phyloP scores from a whole-genome alignment of 2,888 invertebrate species.

The Sicus ferrugineus region DNA sequence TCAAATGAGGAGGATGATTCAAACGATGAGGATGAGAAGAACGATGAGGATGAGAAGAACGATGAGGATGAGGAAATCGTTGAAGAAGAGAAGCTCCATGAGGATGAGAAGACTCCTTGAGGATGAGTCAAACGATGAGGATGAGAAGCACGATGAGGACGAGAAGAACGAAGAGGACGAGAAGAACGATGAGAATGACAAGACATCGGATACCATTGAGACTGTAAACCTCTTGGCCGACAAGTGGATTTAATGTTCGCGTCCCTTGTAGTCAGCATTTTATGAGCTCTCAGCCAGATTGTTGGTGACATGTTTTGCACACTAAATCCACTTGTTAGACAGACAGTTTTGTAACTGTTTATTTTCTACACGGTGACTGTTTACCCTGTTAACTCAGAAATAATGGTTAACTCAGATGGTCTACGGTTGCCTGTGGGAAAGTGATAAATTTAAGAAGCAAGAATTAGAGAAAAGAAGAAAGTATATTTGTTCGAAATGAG shows the following conservation, averaged over 20 bases:
- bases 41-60: neutral
- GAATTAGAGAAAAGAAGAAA: too few relatives aligned
- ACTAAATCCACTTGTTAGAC: slow-evolving; percentile 39
- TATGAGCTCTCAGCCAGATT: neutral
- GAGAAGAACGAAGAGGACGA: neutral
- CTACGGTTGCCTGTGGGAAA: too few relatives aligned
- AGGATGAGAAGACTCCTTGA: too few relatives aligned
- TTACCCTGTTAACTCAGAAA: too few relatives aligned
- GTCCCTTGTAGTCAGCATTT: neutral
- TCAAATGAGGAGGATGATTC: neutral
- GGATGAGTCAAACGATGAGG: neutral
- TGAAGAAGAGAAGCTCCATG: too few relatives aligned
- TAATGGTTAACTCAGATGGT: too few relatives aligned
- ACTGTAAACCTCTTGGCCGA: neutral
- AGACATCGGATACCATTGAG: neutral
- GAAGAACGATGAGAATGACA: neutral
- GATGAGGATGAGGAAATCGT: neutral
- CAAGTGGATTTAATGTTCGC: neutral
- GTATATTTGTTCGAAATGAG: too few relatives aligned
- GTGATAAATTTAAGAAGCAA: too few relatives aligned
- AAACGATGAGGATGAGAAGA: neutral
- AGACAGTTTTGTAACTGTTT: slow-evolving; percentile 26
- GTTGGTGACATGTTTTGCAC: slow-evolving; percentile 38
- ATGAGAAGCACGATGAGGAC: neutral
- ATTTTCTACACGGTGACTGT: too few relatives aligned